Evolutionary conservation across 2,888 invertebrate species (phyloP).

Genomic region (Caenorhabditis imperialis): DNA sequence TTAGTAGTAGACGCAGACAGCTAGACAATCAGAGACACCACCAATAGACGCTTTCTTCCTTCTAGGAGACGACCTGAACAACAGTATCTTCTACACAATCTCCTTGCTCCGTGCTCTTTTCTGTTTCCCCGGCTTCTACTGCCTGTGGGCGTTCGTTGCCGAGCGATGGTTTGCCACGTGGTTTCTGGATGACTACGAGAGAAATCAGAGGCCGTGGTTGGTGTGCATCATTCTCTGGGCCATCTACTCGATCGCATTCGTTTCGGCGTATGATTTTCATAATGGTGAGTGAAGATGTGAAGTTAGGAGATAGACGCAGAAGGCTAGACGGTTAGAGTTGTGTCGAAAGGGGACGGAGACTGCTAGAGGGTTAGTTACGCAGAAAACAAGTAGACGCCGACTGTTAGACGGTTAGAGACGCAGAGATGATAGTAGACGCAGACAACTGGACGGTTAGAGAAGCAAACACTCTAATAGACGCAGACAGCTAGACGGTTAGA

Average conservation of each 20-base stretch:
- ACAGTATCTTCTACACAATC: conserved; percentile 27
- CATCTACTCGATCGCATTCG: conserved; percentile 28
- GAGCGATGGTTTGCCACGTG: conserved; percentile 50
- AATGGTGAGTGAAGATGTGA: conserved; percentile 36
- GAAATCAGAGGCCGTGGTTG: conserved; percentile 34
- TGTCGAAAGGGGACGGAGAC: conserved; percentile 84
- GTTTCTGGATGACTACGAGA: conserved; percentile 44
- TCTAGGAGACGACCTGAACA: conserved; percentile 26
- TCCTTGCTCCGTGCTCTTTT: conserved; percentile 32
- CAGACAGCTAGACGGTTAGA: too few relatives aligned
- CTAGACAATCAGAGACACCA: too few relatives aligned
- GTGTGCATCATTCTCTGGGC: conserved; percentile 39
- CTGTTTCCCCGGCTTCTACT: conserved; percentile 47
- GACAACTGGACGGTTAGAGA: too few relatives aligned
- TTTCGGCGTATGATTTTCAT: conserved; percentile 42
- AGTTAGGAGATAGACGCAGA: too few relatives aligned
- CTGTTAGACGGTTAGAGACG: too few relatives aligned
- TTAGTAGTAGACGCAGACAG: too few relatives aligned
- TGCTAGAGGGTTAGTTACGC: conserved; percentile 92
- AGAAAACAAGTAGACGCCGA: too few relatives aligned
- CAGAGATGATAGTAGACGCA: too few relatives aligned
- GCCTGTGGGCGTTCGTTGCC: conserved; percentile 35
- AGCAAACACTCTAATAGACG: too few relatives aligned
- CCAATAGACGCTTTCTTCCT: not conserved
- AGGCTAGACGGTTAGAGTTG: not conserved